Conservation (phyloP, 2,797 vertebrate genomes). For the Lutjanus argentimaculatus region DNA sequence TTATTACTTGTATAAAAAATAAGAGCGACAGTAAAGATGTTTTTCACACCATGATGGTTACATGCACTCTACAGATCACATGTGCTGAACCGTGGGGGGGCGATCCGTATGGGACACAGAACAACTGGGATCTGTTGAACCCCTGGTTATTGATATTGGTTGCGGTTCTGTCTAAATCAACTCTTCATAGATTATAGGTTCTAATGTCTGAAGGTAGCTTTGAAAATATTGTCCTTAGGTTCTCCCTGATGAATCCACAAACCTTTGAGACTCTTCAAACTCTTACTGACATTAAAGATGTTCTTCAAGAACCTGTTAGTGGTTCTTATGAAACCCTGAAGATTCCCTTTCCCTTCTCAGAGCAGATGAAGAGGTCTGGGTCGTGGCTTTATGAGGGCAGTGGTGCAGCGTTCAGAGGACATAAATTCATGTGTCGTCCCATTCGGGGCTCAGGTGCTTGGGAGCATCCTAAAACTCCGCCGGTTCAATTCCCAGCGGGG, state of each 20-base stretch:
- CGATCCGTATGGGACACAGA: too few relatives aligned
- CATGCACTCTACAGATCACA: too few relatives aligned
- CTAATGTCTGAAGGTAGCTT: not conserved
- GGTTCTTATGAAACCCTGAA: not conserved
- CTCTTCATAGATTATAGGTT: not conserved
- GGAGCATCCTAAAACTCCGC: not conserved
- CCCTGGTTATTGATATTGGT: too few relatives aligned
- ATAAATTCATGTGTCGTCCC: not conserved
- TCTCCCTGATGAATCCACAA: not conserved
- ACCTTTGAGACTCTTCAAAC: not conserved
- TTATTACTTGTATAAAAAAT: too few relatives aligned
- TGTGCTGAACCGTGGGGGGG: too few relatives aligned
- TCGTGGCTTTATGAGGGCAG: not conserved
- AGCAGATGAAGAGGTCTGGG: not conserved
- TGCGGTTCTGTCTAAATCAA: not conserved
- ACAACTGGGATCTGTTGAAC: too few relatives aligned
- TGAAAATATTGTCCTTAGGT: too few relatives aligned
- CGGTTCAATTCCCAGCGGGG: conserved; percentile 27
- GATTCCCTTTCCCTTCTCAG: not conserved
- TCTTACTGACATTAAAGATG: not conserved
- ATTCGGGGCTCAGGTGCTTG: conserved; percentile 36
- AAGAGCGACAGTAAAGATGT: too few relatives aligned
- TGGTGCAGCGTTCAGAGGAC: not conserved
- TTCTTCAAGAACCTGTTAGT: not conserved
- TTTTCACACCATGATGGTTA: too few relatives aligned